Conservation (phyloP, 2,888 invertebrate species). For the Pseudanteris insignis region DNA sequence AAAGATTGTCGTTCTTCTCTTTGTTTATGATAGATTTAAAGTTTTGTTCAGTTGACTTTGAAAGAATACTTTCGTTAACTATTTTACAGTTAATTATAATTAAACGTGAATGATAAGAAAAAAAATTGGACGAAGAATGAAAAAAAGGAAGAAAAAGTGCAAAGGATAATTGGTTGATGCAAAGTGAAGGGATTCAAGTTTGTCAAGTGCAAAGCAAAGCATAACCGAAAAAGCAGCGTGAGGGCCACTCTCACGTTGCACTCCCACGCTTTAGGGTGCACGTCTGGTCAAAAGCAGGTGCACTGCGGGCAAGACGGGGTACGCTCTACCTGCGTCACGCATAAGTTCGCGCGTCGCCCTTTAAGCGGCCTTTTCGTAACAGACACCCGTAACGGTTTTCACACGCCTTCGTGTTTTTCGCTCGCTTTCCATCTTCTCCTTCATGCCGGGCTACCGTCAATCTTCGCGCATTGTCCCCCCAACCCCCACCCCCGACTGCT, state of each 20-base stretch:
- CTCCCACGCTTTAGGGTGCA: constrained; percentile 64
- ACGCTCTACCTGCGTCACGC: constrained; percentile 30
- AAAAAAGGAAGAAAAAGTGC: too few species aligned
- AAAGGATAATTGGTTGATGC: too few species aligned
- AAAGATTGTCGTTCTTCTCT: constrained; percentile 16
- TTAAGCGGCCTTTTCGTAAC: constrained; percentile 12
- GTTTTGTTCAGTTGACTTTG: too few species aligned
- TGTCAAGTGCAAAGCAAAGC: constrained; percentile 33
- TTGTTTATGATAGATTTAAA: too few species aligned
- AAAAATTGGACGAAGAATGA: background rate
- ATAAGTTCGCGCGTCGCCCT: constrained; percentile 21
- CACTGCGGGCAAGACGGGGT: constrained; percentile 16
- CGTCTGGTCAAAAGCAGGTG: constrained; percentile 45
- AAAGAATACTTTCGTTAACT: too few species aligned
- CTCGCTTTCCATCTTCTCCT: constrained; percentile 13
- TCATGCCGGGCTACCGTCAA: too few species aligned
- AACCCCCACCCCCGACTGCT: too few species aligned
- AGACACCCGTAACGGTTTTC: constrained; percentile 41
- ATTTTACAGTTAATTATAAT: too few species aligned
- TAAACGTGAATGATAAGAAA: background rate
- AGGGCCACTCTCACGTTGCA: constrained; percentile 58
- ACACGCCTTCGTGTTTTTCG: constrained; percentile 27
- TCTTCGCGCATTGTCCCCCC: too few species aligned
- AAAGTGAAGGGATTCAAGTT: constrained; percentile 20
- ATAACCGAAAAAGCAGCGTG: constrained; percentile 48